phyloP scores from a whole-genome alignment of 2,797 vertebrate species.

The Phataginus tetradactyla region DNA sequence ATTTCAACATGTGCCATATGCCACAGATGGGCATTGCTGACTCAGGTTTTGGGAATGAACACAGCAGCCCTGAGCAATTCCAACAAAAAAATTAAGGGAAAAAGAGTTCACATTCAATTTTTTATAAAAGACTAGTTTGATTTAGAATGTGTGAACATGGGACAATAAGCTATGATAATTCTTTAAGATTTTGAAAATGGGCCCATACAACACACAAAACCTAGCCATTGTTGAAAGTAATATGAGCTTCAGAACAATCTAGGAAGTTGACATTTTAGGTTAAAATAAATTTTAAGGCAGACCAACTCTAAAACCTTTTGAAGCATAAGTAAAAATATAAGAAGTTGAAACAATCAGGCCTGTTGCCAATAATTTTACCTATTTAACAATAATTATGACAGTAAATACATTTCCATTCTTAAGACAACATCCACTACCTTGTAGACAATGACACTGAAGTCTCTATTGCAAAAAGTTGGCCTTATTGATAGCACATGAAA shows the following conservation, averaged over 20 bases:
- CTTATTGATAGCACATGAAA: not conserved
- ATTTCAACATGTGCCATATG: not conserved
- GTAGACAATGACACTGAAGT: not conserved
- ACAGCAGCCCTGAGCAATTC: not conserved
- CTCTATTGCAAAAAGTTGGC: not conserved
- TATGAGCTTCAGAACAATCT: not conserved
- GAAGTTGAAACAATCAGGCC: not conserved
- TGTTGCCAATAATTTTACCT: not conserved
- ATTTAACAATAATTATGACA: not conserved
- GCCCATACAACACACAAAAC: not conserved
- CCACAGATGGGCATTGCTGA: not conserved
- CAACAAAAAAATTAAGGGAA: not conserved
- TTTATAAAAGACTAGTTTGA: not conserved
- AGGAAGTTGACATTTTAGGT: not conserved
- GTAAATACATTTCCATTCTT: not conserved
- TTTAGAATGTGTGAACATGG: not conserved
- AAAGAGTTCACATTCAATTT: not conserved
- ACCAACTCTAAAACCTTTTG: slow-evolving; percentile 8
- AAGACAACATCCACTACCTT: not conserved
- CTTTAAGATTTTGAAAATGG: not conserved
- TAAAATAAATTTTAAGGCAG: not conserved
- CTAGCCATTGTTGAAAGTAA: not conserved
- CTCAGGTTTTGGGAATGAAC: not conserved
- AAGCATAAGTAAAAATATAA: not conserved
- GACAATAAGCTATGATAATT: not conserved